Evolutionary conservation across 2,888 invertebrate species (phyloP), one percentile per base, ranked within the genome.

Genomic region (Lepidochitona cinerea): DNA sequence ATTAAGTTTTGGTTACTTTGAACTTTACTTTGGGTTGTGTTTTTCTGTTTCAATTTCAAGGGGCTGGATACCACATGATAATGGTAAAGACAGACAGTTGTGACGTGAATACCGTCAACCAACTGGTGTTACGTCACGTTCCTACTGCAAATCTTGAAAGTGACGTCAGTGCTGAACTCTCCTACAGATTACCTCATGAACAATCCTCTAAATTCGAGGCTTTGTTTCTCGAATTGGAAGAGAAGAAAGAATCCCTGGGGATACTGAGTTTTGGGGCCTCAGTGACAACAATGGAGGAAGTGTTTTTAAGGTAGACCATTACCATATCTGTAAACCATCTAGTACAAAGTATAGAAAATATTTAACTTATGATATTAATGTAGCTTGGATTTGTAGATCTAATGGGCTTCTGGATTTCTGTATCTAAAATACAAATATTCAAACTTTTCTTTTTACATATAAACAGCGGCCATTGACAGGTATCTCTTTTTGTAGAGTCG

Each of bases 231-330:
- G 83, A 84, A 6, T 74, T 90, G 35, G 90, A 90, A 69, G 68
- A 75, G 18, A 78, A 77, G 26, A 84, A 82, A 23, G 87, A 91
- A 0, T 87, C 89, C 0, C 92, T 96, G 26, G 93, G 93, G 12
- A 93, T 95, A 68, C 93, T 93, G 76, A 95, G 95, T 85, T 97
- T 95, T 89, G 97, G 97, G 6, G 93, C 96, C 32, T 94, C 95
- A 12, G 94, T 96, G 23, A 96, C 96, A 0, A 95, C 96, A 0
- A 92, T 97, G 91, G 97, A 97, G 91, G 97, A 97, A 91, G 97
- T 97, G 6, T 90, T 90, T 75, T 79, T 90, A 12, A 88, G 87
- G 90, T 89, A 76, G 3, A 5, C n/a, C n/a, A n/a, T n/a, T n/a
- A n/a, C n/a, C n/a, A n/a, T n/a, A n/a, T n/a, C n/a, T n/a, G n/a